phyloP scores from a whole-genome alignment of 2,113 vertebrate species.

The Apus apus region DNA sequence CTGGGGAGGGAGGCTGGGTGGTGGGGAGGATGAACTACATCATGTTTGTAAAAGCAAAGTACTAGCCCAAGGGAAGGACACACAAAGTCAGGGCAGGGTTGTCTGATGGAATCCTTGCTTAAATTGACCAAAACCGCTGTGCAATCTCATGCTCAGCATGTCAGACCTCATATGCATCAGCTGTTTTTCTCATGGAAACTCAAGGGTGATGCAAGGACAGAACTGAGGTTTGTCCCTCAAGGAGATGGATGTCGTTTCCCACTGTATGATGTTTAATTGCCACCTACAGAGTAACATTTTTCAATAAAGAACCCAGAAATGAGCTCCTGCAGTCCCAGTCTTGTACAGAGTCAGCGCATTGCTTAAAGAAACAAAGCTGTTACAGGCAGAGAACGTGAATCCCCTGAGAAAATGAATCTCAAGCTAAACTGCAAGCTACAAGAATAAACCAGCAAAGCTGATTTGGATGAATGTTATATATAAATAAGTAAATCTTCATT shows the following conservation, averaged over 20 bases:
- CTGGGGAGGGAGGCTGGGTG: neutral
- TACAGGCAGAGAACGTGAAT: neutral
- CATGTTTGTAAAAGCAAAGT: neutral
- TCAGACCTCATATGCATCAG: neutral
- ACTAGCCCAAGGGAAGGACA: slow-evolving; percentile 19
- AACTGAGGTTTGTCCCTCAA: neutral
- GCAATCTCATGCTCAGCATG: slow-evolving; percentile 22
- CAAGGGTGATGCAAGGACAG: slow-evolving; percentile 22
- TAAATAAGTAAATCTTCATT: slow-evolving; percentile 45
- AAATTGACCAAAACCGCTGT: slow-evolving; percentile 27
- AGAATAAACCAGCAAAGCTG: slow-evolving; percentile 68
- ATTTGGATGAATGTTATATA: slow-evolving; percentile 40
- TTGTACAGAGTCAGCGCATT: neutral
- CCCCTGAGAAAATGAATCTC: slow-evolving; percentile 25
- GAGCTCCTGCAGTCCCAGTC: neutral
- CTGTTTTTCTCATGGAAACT: neutral
- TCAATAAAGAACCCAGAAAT: neutral
- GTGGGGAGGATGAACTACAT: neutral
- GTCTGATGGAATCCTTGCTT: neutral
- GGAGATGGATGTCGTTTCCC: neutral
- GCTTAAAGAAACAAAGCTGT: slow-evolving; percentile 21
- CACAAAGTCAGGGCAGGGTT: neutral
- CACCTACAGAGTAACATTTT: slow-evolving; percentile 5
- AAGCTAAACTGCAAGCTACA: slow-evolving; percentile 34
- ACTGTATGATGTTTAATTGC: slow-evolving; percentile 17